Percentiles rank a stretch among this genome's conserved stretches.
phyloP scores from a whole-genome alignment of 2,113 vertebrate species.

The Lonchura striata region DNA sequence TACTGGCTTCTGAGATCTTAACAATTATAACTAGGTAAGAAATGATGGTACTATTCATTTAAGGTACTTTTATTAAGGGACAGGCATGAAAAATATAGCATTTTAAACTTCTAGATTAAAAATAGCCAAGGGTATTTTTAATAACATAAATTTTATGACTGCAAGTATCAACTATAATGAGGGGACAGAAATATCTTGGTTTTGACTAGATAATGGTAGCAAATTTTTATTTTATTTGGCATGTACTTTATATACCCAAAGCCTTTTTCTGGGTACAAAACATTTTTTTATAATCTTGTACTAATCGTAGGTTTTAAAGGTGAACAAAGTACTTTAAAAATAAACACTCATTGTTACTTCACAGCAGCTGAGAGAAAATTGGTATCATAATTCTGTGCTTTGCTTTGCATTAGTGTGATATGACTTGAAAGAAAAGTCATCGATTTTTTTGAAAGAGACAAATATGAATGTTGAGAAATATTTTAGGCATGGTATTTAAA shows the following conservation, averaged over 20 bases:
- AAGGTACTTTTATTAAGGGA: background rate
- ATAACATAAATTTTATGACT: background rate
- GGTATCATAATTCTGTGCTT: background rate
- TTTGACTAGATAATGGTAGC: constrained; percentile 17
- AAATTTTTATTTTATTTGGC: background rate
- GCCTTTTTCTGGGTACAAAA: background rate
- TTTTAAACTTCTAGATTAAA: background rate
- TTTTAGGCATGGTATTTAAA: background rate
- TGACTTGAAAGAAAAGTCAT: background rate
- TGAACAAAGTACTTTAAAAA: constrained; percentile 11
- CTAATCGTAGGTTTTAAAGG: constrained; percentile 4
- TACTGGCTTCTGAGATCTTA: background rate
- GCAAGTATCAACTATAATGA: background rate
- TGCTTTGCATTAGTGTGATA: background rate
- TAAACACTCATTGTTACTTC: background rate
- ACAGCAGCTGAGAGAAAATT: background rate
- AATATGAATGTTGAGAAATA: background rate
- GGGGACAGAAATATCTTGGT: background rate
- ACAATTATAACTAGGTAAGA: background rate
- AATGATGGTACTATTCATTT: background rate
- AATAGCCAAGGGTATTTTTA: background rate
- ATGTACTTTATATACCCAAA: background rate
- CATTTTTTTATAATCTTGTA: background rate
- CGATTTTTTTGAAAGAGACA: background rate
- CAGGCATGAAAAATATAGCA: background rate